Conservation (phyloP, 37 sponge, comb jelly and placozoan genomes). For the Chondrilla cf. caribensis region DNA sequence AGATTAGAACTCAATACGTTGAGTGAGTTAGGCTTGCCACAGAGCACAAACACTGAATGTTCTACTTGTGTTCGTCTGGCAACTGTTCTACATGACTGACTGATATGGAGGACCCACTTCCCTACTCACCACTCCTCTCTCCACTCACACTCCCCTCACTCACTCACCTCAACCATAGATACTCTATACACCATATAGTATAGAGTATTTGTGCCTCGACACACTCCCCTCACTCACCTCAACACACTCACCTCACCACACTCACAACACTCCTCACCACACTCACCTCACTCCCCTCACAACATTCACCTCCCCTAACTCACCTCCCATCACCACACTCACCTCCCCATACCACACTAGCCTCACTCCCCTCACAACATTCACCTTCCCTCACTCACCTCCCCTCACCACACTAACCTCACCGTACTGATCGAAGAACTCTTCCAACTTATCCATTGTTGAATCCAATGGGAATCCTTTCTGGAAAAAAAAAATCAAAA, state of each 20-base stretch:
- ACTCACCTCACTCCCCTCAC: not conserved
- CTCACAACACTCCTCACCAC: not conserved
- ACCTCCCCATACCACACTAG: not conserved
- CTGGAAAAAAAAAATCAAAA: constrained; percentile 24
- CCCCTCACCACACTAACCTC: constrained; percentile 27
- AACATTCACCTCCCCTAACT: not conserved
- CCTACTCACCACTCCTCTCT: no score
- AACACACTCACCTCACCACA: not conserved
- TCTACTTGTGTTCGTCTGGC: no score
- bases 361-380: not conserved
- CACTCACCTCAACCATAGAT: no score
- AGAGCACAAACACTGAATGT: no score
- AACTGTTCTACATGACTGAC: no score
- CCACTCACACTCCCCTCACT: no score
- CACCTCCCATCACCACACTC: not conserved
- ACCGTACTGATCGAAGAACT: constrained; percentile 67
- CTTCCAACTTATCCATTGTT: constrained; percentile 59
- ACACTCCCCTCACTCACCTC: no score
- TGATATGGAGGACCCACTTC: no score
- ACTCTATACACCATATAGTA: no score
- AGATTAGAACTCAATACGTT: no score
- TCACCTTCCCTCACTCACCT: not conserved
- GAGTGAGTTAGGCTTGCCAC: no score
- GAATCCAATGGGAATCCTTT: constrained; percentile 71
- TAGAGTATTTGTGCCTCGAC: no score